Evolutionary conservation across 2,797 vertebrate species (phyloP).

Genomic region (Syndactyla subalaris): DNA sequence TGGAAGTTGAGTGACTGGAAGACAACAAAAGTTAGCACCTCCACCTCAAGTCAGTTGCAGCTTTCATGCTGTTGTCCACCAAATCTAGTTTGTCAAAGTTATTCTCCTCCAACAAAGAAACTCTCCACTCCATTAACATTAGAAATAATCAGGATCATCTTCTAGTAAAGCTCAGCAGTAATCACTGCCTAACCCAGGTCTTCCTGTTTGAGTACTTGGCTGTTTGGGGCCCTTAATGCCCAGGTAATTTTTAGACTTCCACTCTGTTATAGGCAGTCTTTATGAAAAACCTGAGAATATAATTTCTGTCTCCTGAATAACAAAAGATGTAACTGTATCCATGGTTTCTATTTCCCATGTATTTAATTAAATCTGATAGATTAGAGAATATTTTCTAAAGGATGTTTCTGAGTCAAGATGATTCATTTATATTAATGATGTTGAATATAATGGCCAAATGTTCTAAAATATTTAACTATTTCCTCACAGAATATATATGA

Average conservation of each 20-base stretch:
- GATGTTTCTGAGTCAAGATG: background rate
- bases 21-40: no score
- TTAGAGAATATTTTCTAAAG: background rate
- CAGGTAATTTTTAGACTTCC: background rate
- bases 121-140: background rate
- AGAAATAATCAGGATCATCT: background rate
- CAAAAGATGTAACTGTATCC: background rate
- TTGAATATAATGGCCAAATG: background rate
- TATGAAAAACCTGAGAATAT: background rate
- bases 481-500: background rate
- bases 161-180: background rate
- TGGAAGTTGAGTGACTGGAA: background rate
- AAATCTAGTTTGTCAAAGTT: background rate
- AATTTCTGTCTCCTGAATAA: background rate
- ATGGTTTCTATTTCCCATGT: background rate
- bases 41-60: background rate
- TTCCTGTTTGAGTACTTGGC: background rate
- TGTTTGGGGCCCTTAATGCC: background rate
- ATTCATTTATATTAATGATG: background rate
- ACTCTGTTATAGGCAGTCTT: rapidly evolving
- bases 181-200: background rate
- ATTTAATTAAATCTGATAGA: background rate
- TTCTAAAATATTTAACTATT: background rate
- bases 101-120: background rate
- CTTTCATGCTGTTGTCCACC: background rate